Base-by-base conservation (phyloP, 35 echinoderm and acorn worm genomes). In the Eucidaris tribuloides region DNA sequence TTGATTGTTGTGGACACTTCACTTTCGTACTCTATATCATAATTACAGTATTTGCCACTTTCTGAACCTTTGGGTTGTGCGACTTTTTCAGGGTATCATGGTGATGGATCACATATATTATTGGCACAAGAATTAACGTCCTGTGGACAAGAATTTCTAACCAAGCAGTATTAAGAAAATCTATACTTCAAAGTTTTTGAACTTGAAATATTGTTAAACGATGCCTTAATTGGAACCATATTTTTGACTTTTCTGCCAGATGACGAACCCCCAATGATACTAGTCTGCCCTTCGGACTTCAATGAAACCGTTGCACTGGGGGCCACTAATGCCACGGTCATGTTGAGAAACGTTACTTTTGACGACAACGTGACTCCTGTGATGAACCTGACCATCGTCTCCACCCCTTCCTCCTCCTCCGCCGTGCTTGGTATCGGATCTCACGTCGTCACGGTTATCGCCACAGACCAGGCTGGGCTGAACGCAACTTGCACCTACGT, bases 231-330 rank as follows among this genome's bases (percentile, higher is more conserved):
- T n/a, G n/a, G n/a, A n/a, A n/a, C n/a, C n/a, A n/a, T n/a, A n/a
- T n/a, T n/a, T n/a, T n/a, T 1, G 40, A 19, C 46, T 18, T 76
- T 2, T 76, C 6, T 76, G 22, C 34, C 14, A 80, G 77, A 80
- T 55, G 42, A 50, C 52, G 77, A 80, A 19, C 7, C 0, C 19
- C 77, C 77, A 80, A 54, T 29, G 45, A 46, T 80, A 18, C 30
- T 32, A 71, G 65, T 17, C 29, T 80, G 77, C 49, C 77, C 77
- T 3, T 56, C 45, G 23, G 77, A 57, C 44, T 7, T 80, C 77
- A 80, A 31, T n/a, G 48, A 11, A n/a, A 11, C 48, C 9, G 48
- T n/a, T 52, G 48, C 9, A 11, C 9, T 52, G 9, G 48, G 48
- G 9, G n/a, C 9, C 48, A 11, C 48, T n/a, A 52, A 52, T n/a